Percentiles rank a stretch among this genome's conserved stretches.
phyloP scores from a whole-genome alignment of 2,113 vertebrate genomes.

The Sinocyclocheilus anshuiensis region DNA sequence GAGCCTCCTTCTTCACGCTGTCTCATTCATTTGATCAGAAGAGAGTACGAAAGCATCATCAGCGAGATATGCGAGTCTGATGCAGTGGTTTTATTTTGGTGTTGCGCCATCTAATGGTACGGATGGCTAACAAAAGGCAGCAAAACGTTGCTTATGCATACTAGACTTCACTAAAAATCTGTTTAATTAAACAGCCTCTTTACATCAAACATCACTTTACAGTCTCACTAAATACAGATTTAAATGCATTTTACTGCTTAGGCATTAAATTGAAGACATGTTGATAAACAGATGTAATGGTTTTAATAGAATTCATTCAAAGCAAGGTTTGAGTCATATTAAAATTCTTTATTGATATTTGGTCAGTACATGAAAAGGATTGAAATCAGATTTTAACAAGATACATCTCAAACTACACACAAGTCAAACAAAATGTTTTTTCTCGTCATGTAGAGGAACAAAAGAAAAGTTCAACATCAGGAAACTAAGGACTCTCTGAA shows the following conservation, averaged over 20 bases:
- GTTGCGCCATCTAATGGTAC: slow-evolving; percentile 35
- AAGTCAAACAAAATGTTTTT: slow-evolving; percentile 83
- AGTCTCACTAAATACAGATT: not conserved
- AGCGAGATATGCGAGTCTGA: not conserved
- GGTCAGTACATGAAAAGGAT: slow-evolving; percentile 99
- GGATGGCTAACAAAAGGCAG: not conserved
- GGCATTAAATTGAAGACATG: not conserved
- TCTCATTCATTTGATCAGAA: slow-evolving; percentile 44
- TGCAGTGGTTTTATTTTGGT: not conserved
- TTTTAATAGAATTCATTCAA: not conserved
- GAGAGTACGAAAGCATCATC: not conserved
- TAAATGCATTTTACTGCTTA: not conserved
- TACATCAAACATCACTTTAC: not conserved
- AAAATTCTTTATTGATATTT: slow-evolving; percentile 99
- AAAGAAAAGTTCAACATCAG: slow-evolving; percentile 87
- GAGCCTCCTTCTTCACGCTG: slow-evolving; percentile 14
- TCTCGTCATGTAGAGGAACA: slow-evolving; percentile 81
- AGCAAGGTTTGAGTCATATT: slow-evolving; percentile 78
- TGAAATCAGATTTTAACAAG: slow-evolving; percentile 96
- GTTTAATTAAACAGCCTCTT: not conserved
- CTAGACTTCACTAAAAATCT: not conserved
- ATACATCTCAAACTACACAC: slow-evolving; percentile 93
- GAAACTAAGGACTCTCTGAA: slow-evolving; percentile 80
- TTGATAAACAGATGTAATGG: not conserved
- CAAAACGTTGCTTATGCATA: not conserved